Conservation (phyloP, 64 coral and sea anemone genomes). For the Montipora sp. region DNA sequence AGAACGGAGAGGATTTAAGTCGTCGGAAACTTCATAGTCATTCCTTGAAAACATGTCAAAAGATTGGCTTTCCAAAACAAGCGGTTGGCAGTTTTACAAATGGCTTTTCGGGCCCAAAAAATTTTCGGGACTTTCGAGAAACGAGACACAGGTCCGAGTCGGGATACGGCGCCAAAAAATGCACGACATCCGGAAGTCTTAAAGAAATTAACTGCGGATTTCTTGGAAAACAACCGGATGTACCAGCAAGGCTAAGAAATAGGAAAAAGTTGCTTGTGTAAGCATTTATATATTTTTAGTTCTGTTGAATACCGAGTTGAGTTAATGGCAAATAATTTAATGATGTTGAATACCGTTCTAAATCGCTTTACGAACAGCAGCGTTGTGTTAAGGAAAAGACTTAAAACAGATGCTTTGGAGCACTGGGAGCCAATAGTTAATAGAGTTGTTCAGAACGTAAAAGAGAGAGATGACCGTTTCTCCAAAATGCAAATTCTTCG, state of each 20-base stretch:
- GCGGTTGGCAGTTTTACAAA: no score
- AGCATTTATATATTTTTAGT: no score
- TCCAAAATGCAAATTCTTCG: background rate
- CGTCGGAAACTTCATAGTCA: no score
- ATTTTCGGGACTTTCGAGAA: background rate
- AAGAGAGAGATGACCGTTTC: slow-evolving; percentile 13
- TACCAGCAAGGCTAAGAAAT: background rate
- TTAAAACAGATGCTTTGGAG: background rate
- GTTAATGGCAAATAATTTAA: background rate
- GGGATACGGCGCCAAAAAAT: no score
- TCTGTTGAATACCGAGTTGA: no score
- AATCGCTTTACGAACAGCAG: background rate
- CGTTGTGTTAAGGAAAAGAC: background rate
- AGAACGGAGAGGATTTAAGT: no score
- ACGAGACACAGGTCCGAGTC: background rate
- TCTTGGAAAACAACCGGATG: background rate
- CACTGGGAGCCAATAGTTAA: slow-evolving; percentile 40
- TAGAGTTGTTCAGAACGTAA: slow-evolving; percentile 16
- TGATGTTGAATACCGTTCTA: background rate
- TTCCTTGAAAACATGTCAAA: no score
- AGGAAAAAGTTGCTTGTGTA: background rate
- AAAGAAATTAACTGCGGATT: background rate
- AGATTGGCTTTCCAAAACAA: no score
- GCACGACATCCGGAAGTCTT: no score
- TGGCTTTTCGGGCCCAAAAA: background rate